Evolutionary conservation across 2,113 vertebrate species (phyloP), one percentile per base, ranked within the genome.

Genomic region (Channa argus): DNA sequence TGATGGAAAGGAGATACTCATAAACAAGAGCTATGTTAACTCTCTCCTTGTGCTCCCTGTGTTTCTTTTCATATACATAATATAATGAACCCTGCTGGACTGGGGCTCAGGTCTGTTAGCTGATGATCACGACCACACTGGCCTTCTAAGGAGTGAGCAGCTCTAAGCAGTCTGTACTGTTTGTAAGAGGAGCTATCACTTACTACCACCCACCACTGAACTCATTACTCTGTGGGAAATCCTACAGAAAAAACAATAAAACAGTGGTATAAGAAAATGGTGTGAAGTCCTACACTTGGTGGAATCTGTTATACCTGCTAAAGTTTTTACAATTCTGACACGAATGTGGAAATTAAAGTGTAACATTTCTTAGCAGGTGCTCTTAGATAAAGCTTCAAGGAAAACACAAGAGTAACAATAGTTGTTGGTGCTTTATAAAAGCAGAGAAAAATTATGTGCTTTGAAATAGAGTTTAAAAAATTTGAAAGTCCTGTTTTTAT

Each of bases 81-180:
- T 79, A 36, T 54, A 60, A 53, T 72, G 46, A 49, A 43, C 45
- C n/a, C 45, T 70, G 70, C 53, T 66, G 54, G 33, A 39, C 3
- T 49, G 11, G 5, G 13, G 34, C 34, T 64, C 59, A 8, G 6
- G 5, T 74, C 46, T 53, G 13, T 77, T 65, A 58, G 24, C 72
- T 63, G 58, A 50, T 64, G 61, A 72, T 85, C 52, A 74, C 33
- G n/a, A 58, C 53, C 63, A 74, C 60, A 60, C 61, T 71, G 37
- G 39, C 87, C 86, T 85, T 83, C 74, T 86, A 89, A 75, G 86
- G 90, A 77, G 64, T 55, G 9, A 83, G 67, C 43, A 56, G 38
- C 53, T 53, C 33, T 58, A 10, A 33, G 66, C 55, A 24, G 72
- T 33, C 38, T 69, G 51, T 63, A 13, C 11, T 79, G 61, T 71